Evolutionary conservation across 2,113 vertebrate species (phyloP), one percentile per base, ranked within the genome.

Genomic region (Struthio camelus): DNA sequence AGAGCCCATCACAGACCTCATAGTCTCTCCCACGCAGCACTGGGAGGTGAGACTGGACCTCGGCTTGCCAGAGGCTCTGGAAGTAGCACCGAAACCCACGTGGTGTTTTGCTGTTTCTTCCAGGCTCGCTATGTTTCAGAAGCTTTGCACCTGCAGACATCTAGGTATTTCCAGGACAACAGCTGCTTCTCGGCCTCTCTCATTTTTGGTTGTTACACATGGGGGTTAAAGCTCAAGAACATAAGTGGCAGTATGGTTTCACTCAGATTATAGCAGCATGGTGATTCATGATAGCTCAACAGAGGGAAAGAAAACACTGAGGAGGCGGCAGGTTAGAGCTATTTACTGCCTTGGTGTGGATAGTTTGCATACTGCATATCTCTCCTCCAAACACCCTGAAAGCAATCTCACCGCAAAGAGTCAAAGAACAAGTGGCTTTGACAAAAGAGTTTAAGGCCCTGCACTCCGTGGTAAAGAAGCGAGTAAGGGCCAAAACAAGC

Each of bases 331-430:
- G n/a, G 80, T 16, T 3, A 4, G 38, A 44, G 76, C 62, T 25
- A 1, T 1, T 48, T 36, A 4, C n/a, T 22, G 51, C 67, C 62
- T 25, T 6, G 72, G 42, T 20, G 13, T 0, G 4, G 61, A 51
- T 24, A 42, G 53, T 38, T 54, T 2, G 2, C 62, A 14, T 1
- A 7, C 4, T 1, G 10, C 0, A 1, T 14, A 9, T 22, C 14
- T 36, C 66, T 53, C 27, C 58, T 78, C 34, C 75, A 53, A 44
- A 25, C 3, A 2, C 48, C n/a, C 46, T 3, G 14, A 30, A 70
- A 38, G n/a, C 61, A 8, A 9, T 13, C n/a, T 9, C 22, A 24
- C 22, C 62, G 14, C 25, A 28, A 64, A 17, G 69, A 71, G 1
- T 28, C 22, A 17, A 22, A 79, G 44, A 48, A 65, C 25, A 40